Conservation (phyloP, 2,113 vertebrate genomes). For the Paramisgurnus dabryanus region DNA sequence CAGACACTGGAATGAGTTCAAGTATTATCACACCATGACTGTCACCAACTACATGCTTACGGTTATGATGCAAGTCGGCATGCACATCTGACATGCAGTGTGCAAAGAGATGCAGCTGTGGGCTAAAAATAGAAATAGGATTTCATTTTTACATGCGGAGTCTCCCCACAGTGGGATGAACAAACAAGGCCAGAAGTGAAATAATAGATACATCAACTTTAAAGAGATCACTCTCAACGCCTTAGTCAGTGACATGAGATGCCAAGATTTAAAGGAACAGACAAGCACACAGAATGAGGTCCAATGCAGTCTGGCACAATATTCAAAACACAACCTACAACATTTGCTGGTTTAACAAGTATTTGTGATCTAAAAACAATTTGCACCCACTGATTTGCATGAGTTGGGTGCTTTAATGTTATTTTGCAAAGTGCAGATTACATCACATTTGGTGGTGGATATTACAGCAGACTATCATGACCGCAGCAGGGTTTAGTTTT, state of each 20-base stretch:
- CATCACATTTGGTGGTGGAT: too few relatives aligned
- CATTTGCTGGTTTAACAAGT: not conserved
- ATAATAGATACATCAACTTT: slow-evolving; percentile 3
- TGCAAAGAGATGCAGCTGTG: not conserved
- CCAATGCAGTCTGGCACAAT: not conserved
- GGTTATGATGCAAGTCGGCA: not conserved
- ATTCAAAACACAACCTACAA: not conserved
- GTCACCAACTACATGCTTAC: too few relatives aligned
- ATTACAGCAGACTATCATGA: too few relatives aligned
- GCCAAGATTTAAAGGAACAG: not conserved
- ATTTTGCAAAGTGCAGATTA: too few relatives aligned
- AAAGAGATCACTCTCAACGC: not conserved
- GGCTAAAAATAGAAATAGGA: slow-evolving; percentile 2
- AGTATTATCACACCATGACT: slow-evolving; percentile 5
- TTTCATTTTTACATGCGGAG: slow-evolving; percentile 26
- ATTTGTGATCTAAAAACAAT: not conserved
- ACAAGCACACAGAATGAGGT: not conserved
- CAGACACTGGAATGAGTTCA: not conserved
- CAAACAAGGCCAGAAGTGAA: slow-evolving; percentile 24
- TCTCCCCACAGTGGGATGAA: not conserved
- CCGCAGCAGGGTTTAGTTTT: too few relatives aligned
- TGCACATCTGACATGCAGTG: slow-evolving; percentile 4
- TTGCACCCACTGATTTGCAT: not conserved
- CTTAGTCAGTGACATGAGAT: too few relatives aligned
- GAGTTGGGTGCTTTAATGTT: too few relatives aligned